Evolutionary conservation across 2,888 invertebrate species (phyloP).

Genomic region (Coleophora flavipennella): DNA sequence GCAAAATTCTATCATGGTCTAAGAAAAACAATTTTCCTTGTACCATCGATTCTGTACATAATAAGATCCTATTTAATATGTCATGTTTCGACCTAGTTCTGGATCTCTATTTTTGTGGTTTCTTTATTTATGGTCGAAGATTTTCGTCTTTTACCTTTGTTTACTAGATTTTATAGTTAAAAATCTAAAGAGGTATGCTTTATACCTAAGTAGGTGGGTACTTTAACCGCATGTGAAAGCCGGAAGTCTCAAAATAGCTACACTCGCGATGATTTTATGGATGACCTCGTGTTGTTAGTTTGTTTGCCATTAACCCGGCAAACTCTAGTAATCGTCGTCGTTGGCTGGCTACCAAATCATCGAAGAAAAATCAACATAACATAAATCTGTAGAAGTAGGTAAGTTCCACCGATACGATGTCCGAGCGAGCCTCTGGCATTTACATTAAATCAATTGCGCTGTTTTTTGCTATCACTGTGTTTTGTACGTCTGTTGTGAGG

Average conservation of each 20-base stretch:
- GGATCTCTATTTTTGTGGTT: too few species aligned
- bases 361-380: conserved; percentile 26
- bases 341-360: conserved; percentile 42
- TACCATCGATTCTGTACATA: too few species aligned
- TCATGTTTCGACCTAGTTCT: too few species aligned
- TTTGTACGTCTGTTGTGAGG: conserved; percentile 26
- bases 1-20: too few species aligned
- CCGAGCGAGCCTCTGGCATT: conserved; percentile 27
- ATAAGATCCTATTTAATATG: too few species aligned
- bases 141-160: too few species aligned
- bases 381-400: conserved; percentile 15
- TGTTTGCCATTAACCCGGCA: conserved; percentile 35
- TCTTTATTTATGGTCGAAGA: too few species aligned
- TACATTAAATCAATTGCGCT: conserved; percentile 38
- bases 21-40: too few species aligned
- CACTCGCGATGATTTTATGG: conserved; percentile 20
- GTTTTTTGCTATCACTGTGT: conserved; percentile 64
- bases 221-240: background rate
- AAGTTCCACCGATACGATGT: conserved; percentile 17
- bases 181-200: too few species aligned
- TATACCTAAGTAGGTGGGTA: too few species aligned
- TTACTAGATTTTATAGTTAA: too few species aligned
- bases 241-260: background rate
- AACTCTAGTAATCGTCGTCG: conserved; percentile 29
- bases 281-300: conserved; percentile 38